A percentile compares a stretch with the other conserved stretches of the same genome.
Evolutionary conservation across 2,113 vertebrate genomes (phyloP).

Genomic region (Dendrocopos noguchii): DNA sequence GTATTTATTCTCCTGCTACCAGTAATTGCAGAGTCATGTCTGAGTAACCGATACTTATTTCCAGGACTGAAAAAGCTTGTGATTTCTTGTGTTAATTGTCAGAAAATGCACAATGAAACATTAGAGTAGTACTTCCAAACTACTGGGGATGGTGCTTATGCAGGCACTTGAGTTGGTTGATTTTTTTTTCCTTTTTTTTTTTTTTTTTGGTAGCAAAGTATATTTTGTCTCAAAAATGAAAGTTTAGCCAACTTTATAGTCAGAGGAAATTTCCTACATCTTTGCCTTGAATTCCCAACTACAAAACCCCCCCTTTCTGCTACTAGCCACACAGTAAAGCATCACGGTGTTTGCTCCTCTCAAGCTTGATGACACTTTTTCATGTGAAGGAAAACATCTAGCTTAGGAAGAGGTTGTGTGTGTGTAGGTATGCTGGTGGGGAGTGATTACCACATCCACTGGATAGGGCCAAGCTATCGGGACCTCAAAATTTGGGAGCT

Average conservation of each 20-base stretch:
- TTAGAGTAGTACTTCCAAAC: background rate
- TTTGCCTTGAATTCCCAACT: background rate
- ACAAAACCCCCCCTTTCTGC: background rate
- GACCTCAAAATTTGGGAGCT: background rate
- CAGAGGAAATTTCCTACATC: background rate
- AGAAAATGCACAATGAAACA: background rate
- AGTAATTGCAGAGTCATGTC: background rate
- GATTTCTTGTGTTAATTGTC: background rate
- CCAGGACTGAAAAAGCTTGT: background rate
- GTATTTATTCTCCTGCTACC: background rate
- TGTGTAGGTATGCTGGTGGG: background rate
- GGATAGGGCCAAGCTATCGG: rapidly evolving
- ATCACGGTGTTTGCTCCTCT: background rate
- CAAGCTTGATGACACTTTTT: background rate
- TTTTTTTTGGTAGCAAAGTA: no score
- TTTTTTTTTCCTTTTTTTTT: background rate
- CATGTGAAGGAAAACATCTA: background rate
- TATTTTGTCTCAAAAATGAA: background rate
- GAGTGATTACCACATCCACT: background rate
- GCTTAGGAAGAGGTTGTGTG: background rate
- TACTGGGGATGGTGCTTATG: rapidly evolving
- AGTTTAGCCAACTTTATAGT: background rate
- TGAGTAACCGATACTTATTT: background rate
- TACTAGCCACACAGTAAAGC: background rate
- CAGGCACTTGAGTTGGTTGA: background rate